Base-by-base conservation (phyloP, 2,113 vertebrate genomes). In the Fregata magnificens region DNA sequence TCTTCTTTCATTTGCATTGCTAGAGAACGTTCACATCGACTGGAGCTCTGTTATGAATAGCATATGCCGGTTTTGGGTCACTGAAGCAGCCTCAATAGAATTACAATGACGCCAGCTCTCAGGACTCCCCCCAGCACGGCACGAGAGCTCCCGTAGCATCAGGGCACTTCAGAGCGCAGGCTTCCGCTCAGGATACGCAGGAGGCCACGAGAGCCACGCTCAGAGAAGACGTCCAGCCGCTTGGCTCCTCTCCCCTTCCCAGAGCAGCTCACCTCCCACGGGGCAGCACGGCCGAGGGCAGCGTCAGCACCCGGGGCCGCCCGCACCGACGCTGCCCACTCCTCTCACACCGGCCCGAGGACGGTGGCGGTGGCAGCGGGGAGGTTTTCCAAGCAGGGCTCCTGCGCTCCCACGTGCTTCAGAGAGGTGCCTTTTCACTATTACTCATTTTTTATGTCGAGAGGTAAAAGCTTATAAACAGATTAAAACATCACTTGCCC, bases 11-110 rank as follows among this genome's bases (percentile, higher is more conserved):
- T 1, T 16, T 2, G 22, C 16, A 0, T 1, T 0, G 7, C 16
- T 6, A 34, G 20, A 13, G 50, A 55, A 9, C 28, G 0, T 4
- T 11, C 15, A 0, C 1, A 1, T 4, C 2, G 1, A 19, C 1
- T 2, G 10, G 13, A 31, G 69, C 91, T 21, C 10, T 6, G 5
- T 14, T 25, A 6, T 3, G 4, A 55, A 6, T 9, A 3, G 63
- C 62, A 8, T 6, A 5, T 4, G 13, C 63, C 1, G 11, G 11
- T 63, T 55, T 7, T 2, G 86, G 73, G 78, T 49, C 29, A 28
- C 52, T 1, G 65, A 13, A 25, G 24, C 11, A 0, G 20, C 26
- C 45, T 28, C 66, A 0, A 8, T 6, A 32, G 31, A 38, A 61
- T 58, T 9, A 22, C 19, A 11, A 3, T 0, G 10, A 16, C 34